A percentile compares a stretch with the other conserved stretches of the same genome.
phyloP scores from a whole-genome alignment of 2,113 vertebrate species.

The Lampris incognitus region DNA sequence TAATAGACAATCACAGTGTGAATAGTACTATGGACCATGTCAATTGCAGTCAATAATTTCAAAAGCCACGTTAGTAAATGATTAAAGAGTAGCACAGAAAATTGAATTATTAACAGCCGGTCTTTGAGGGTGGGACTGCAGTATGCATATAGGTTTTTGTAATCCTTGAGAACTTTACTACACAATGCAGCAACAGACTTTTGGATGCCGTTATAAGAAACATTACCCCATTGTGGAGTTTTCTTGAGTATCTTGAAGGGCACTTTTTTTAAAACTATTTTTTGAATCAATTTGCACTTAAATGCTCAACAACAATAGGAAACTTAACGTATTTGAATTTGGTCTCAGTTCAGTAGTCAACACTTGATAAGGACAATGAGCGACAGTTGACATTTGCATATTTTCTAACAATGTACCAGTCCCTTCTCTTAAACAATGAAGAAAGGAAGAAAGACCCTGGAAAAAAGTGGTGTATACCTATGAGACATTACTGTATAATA shows the following conservation, averaged over 20 bases:
- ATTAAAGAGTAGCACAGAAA: conserved; percentile 66
- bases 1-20: conserved; percentile 72
- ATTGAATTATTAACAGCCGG: conserved; percentile 60
- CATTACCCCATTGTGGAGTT: background rate
- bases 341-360: background rate
- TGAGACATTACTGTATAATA: conserved; percentile 50
- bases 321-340: background rate
- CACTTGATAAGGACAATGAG: background rate
- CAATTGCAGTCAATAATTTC: conserved; percentile 69
- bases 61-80: conserved; percentile 74
- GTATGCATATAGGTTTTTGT: conserved; percentile 26
- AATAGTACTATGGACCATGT: conserved; percentile 73
- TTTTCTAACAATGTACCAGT: background rate
- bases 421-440: background rate
- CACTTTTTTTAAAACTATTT: background rate
- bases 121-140: background rate
- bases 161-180: background rate
- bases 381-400: background rate
- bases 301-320: conserved; percentile 3
- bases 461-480: conserved; percentile 30
- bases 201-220: background rate
- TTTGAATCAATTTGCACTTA: background rate
- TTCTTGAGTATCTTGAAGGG: background rate
- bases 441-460: background rate
- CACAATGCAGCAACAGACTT: background rate